These are phyloP conservation scores for Mormyrops boulengeri DNA, from an alignment of 2,797 vertebrate genomes.

Conservation along the genomic window DNA sequence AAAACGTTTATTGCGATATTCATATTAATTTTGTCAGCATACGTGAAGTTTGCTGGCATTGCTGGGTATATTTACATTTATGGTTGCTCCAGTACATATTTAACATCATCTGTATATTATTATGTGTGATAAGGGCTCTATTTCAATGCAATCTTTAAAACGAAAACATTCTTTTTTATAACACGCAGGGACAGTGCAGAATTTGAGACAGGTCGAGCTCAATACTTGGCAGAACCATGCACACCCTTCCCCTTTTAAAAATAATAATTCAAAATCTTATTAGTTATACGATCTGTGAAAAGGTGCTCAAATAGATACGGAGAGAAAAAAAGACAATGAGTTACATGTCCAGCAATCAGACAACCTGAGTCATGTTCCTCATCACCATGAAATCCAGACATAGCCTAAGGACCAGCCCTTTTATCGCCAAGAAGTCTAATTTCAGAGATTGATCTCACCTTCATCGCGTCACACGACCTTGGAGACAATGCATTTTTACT, in stretches of 20 bases:
- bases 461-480: not conserved
- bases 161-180: not conserved
- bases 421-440: not conserved
- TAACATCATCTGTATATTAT: not conserved
- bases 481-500: not conserved
- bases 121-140: not conserved
- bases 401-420: not conserved
- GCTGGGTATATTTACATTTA: not conserved
- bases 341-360: not conserved
- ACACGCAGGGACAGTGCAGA: not conserved
- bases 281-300: not conserved
- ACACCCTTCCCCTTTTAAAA: not conserved
- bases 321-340: not conserved
- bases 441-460: slow-evolving; percentile 1
- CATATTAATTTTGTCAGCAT: not conserved
- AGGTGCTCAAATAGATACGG: not conserved
- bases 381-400: not conserved
- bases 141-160: not conserved
- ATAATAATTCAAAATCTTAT: not conserved
- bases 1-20: not conserved
- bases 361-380: not conserved
- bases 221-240: not conserved
- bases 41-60: not conserved
- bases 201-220: not conserved
- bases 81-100: not conserved